A percentile compares a stretch with the other conserved stretches of the same genome.
Conservation (phyloP, 2,888 invertebrate species). For the Dryobotodes eremita region DNA sequence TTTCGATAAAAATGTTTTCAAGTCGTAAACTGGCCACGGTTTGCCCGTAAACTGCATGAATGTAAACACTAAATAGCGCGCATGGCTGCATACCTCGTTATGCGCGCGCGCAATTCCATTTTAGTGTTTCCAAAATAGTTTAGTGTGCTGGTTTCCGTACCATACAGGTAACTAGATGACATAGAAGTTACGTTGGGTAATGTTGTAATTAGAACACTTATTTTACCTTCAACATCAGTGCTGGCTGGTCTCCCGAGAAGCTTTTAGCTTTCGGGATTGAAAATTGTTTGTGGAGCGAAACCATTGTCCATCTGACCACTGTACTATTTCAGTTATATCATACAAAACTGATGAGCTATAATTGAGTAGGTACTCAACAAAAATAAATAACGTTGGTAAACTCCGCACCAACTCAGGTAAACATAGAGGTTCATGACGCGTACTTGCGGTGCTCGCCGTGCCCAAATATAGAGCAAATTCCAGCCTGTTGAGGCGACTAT, state of each 20-base stretch:
- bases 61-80: constrained; percentile 68
- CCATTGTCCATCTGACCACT: too few species aligned
- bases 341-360: not conserved
- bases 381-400: constrained; percentile 9
- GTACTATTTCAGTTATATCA: not conserved
- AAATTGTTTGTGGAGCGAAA: not conserved
- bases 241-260: not conserved
- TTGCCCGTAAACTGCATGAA: constrained; percentile 68
- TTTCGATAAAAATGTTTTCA: constrained; percentile 46
- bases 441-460: constrained; percentile 61
- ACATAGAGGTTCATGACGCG: constrained; percentile 51
- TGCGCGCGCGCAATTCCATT: constrained; percentile 62
- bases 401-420: constrained; percentile 47
- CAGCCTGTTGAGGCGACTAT: constrained; percentile 68
- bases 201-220: not conserved
- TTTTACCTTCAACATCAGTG: not conserved
- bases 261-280: not conserved
- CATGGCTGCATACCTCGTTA: constrained; percentile 57
- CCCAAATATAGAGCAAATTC: constrained; percentile 80
- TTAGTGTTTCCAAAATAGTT: constrained; percentile 70
- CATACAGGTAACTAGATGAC: constrained; percentile 46
- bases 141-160: constrained; percentile 62
- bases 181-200: constrained; percentile 1
- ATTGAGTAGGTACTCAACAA: not conserved
- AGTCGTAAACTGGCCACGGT: constrained; percentile 64